Conservation (phyloP, 2,113 vertebrate genomes). For the Siniperca knerii region DNA sequence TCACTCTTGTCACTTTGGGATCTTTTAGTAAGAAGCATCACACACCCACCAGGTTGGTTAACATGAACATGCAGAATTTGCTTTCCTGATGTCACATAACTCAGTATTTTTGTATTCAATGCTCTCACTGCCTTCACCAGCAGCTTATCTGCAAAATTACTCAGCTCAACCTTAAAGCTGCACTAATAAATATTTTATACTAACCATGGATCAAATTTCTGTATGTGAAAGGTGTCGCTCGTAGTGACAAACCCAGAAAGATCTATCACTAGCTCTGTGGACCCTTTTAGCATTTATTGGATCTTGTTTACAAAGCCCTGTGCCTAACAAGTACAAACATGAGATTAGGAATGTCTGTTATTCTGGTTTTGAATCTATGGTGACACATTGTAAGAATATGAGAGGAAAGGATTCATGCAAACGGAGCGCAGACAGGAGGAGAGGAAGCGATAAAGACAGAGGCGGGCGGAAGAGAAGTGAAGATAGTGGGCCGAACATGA, state of each 20-base stretch:
- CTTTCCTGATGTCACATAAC: background rate
- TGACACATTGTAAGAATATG: constrained; percentile 4
- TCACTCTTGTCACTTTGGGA: background rate
- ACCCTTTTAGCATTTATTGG: background rate
- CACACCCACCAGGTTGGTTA: background rate
- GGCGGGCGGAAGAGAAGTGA: constrained; percentile 31
- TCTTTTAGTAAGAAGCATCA: background rate
- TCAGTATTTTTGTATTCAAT: background rate
- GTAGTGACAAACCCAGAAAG: background rate
- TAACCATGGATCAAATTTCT: background rate
- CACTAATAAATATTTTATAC: background rate
- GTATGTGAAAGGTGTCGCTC: background rate
- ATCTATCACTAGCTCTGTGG: background rate
- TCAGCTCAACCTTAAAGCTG: background rate
- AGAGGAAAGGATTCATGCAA: background rate
- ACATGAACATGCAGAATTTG: constrained; percentile 15
- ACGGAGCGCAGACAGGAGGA: background rate
- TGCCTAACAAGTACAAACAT: constrained; percentile 9
- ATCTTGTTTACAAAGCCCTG: background rate
- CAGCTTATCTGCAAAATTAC: background rate
- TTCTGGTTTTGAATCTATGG: background rate
- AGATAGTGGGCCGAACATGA: constrained; percentile 42
- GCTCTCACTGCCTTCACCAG: background rate
- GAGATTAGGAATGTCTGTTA: background rate
- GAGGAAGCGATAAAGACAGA: constrained; percentile 33